Conservation (phyloP, 2,888 invertebrate genomes). For the Crepidodera aurea region DNA sequence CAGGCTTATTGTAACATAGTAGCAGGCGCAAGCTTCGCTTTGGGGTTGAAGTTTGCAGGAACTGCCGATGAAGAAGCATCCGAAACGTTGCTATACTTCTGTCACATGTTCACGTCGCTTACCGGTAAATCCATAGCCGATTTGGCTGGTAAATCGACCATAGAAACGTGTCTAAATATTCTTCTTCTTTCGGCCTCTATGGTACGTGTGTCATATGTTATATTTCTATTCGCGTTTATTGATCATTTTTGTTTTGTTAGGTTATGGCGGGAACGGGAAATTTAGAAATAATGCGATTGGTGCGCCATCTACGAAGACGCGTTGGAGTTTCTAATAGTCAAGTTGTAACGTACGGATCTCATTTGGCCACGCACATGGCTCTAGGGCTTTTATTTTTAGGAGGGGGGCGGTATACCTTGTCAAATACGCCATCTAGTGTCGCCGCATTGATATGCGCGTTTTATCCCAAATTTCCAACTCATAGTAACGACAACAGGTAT, state of each 20-base stretch:
- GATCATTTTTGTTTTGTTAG: constrained; percentile 59
- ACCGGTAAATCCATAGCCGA: constrained; percentile 80
- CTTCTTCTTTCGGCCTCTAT: constrained; percentile 82
- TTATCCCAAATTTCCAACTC: constrained; percentile 96
- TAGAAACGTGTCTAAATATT: constrained; percentile 88
- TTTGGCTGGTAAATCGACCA: constrained; percentile 87
- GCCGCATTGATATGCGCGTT: constrained; percentile 92
- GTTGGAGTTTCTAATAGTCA: constrained; percentile 75
- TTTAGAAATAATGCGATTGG: constrained; percentile 79
- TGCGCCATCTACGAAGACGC: constrained; percentile 83
- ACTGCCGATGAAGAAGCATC: constrained; percentile 85
- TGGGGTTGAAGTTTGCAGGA: constrained; percentile 94
- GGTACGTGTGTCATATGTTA: constrained; percentile 60
- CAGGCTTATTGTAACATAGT: constrained; percentile 97
- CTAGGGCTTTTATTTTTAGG: constrained; percentile 93
- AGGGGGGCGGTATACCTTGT: constrained; percentile 87
- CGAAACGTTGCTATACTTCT: constrained; percentile 78
- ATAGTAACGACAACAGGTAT: constrained; percentile 94
- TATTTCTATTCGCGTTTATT: not conserved
- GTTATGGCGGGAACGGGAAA: constrained; percentile 97
- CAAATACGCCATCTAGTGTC: constrained; percentile 83
- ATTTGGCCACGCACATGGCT: constrained; percentile 96
- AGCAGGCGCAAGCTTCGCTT: constrained; percentile 91
- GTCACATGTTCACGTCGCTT: constrained; percentile 73
- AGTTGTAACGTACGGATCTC: constrained; percentile 86